Evolutionary conservation across 2,113 vertebrate genomes (phyloP).

Genomic region (Bufo gargarizans): DNA sequence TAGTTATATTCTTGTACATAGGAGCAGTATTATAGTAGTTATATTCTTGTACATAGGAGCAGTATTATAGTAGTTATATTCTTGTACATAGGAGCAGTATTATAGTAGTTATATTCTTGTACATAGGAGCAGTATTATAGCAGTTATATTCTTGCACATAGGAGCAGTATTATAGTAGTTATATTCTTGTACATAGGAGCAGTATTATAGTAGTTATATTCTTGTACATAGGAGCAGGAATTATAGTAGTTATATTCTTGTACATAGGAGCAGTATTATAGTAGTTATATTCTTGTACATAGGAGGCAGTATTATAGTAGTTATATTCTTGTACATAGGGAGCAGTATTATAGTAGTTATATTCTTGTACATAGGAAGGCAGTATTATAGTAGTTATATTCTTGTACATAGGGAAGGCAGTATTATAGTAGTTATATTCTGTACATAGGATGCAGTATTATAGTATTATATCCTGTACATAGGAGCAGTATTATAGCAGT

Average conservation of each 20-base stretch:
- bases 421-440: conserved; percentile 8
- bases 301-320: background rate
- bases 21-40: background rate
- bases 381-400: conserved; percentile 17
- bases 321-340: background rate
- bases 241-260: background rate
- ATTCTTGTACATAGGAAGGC: background rate
- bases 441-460: background rate
- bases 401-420: background rate
- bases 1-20: background rate
- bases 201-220: conserved; percentile 6
- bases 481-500: too few species aligned
- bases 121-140: background rate
- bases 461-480: background rate
- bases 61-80: too few species aligned
- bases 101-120: conserved; percentile 4
- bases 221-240: background rate
- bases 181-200: background rate
- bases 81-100: background rate
- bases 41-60: background rate
- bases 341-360: conserved; percentile 9
- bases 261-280: conserved; percentile 4
- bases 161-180: background rate
- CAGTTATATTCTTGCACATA: background rate
- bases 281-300: conserved; percentile 4